phyloP scores from a whole-genome alignment of 2,797 vertebrate species.

The Gorsachius magnificus region DNA sequence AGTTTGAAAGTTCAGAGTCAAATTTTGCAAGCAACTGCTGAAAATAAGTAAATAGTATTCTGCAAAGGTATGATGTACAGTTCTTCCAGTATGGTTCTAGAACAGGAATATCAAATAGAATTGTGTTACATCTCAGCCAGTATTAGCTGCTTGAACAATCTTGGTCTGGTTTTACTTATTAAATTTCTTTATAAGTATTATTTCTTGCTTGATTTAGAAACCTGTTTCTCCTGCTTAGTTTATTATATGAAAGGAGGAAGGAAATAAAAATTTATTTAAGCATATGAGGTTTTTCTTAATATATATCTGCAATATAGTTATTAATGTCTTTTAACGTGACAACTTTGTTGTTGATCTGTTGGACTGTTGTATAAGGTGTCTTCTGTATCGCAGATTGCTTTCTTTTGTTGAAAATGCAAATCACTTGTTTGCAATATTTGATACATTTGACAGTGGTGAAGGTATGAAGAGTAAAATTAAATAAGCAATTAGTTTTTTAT shows the following conservation, averaged over 20 bases:
- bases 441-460: not conserved
- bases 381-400: not conserved
- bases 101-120: not conserved
- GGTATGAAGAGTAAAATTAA: not conserved
- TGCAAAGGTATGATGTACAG: not conserved
- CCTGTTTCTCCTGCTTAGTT: not conserved
- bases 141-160: not conserved
- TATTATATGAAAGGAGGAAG: not conserved
- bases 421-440: not conserved
- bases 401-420: not conserved
- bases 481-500: not conserved
- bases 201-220: not conserved
- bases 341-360: not conserved
- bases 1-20: slow-evolving; percentile 4
- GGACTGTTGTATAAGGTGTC: not conserved
- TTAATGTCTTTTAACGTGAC: not conserved
- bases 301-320: not conserved
- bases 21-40: not conserved
- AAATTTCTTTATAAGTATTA: not conserved
- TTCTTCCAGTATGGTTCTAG: not conserved
- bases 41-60: not conserved
- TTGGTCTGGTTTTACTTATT: not conserved
- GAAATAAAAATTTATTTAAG: not conserved
- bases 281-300: not conserved
- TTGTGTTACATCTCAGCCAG: not conserved